phyloP scores from a whole-genome alignment of 2,888 invertebrate species.

The Synergus japonicus region DNA sequence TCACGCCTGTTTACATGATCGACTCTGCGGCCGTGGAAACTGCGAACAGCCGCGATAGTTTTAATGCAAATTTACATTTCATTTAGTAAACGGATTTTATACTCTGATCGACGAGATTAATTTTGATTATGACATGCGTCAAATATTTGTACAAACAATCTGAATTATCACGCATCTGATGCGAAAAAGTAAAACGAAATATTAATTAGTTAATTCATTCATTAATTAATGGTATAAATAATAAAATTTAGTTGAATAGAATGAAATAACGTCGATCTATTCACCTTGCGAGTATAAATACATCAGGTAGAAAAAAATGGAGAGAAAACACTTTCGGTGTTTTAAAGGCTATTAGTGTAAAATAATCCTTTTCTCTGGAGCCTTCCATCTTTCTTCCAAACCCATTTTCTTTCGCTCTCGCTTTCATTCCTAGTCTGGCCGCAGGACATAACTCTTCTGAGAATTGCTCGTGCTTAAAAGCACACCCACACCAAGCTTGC shows the following conservation, averaged over 20 bases:
- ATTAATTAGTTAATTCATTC: no score
- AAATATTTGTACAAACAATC: not conserved
- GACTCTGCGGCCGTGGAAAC: conserved; percentile 3
- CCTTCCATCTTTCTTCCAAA: conserved; percentile 26
- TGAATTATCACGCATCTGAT: no score
- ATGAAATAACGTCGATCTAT: not conserved
- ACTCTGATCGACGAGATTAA: no score
- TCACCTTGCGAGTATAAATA: not conserved
- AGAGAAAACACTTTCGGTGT: conserved; percentile 25
- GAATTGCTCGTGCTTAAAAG: conserved; percentile 63
- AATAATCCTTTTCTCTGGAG: conserved; percentile 23
- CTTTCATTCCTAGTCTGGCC: conserved; percentile 43
- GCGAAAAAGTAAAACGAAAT: no score
- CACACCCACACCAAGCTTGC: conserved; percentile 44
- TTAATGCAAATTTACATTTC: not conserved
- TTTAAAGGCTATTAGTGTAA: conserved; percentile 29
- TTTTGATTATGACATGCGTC: not conserved
- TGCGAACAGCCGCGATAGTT: not conserved
- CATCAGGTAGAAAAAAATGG: not conserved
- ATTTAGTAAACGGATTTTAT: no score
- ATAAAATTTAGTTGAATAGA: not conserved
- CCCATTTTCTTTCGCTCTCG: conserved; percentile 49
- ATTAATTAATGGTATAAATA: no score
- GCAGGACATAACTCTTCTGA: conserved; percentile 53
- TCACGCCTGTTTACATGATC: conserved; percentile 36